These are phyloP conservation scores for Clarias pachynema DNA, from an alignment of 2,797 vertebrate genomes.

Conservation along the genomic window DNA sequence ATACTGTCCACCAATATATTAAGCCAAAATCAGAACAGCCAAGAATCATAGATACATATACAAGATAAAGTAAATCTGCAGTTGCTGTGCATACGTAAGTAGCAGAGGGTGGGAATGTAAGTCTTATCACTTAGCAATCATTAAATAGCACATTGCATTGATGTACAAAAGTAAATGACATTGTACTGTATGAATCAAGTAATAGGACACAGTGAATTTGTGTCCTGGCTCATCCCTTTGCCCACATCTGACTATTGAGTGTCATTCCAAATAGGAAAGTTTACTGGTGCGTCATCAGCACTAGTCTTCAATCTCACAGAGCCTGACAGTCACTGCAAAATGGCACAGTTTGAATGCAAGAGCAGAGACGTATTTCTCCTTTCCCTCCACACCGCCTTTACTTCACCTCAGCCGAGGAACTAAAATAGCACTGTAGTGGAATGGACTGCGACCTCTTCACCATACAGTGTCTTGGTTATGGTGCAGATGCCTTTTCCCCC, in stretches of 20 bases:
- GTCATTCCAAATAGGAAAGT: constrained; percentile 33
- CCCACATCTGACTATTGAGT: not conserved
- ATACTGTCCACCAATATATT: constrained; percentile 1
- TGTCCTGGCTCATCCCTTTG: constrained; percentile 6
- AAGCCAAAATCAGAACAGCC: not conserved
- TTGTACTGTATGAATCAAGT: not conserved
- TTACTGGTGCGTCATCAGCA: constrained; percentile 26
- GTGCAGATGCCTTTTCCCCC: constrained; percentile 65
- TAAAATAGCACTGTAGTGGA: constrained; percentile 57
- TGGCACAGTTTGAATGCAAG: constrained; percentile 31
- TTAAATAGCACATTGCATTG: not conserved
- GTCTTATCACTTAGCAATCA: not conserved
- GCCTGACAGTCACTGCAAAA: constrained; percentile 41
- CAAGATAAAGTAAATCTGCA: not conserved
- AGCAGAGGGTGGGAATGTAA: not conserved
- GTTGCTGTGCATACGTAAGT: not conserved
- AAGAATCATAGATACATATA: not conserved
- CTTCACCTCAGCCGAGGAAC: constrained; percentile 43
- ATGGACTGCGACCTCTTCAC: constrained; percentile 65
- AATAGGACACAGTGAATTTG: not conserved
- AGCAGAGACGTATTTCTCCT: not conserved
- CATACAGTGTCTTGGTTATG: constrained; percentile 64
- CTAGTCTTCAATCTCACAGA: constrained; percentile 41
- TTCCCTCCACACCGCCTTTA: constrained; percentile 1
- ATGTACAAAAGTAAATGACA: not conserved